Base-by-base conservation (phyloP, 2,888 invertebrate genomes). In the Drosophila engyochracea region DNA sequence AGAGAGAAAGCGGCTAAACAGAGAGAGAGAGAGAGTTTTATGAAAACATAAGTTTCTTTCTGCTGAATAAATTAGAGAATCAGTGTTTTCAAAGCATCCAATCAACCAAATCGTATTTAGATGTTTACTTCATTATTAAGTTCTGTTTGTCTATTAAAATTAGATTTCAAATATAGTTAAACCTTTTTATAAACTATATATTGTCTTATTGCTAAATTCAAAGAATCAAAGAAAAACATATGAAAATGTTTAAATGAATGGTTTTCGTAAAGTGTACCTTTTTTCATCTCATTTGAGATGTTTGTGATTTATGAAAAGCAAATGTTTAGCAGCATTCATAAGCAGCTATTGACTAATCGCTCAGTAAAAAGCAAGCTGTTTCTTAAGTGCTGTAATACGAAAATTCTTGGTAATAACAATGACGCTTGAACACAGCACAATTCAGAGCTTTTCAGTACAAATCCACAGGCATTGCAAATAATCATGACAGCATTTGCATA, bases 401-500 rank as follows among this genome's bases (percentile, higher is more conserved):
- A 25, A 16, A 47, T 31, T 33, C 53, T 53, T 53, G 53, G 31
- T 53, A 30, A 22, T 22, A 16, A 22, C 16, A 14, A 35, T 54
- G 22, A 54, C 54, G 16, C 22, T 10, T 9, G 25, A 28, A 55
- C 37, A 6, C 55, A 19, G n/a, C 35, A 28, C 19, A 37, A 25
- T 37, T 37, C 25, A 37, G 1, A 28, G 37, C 37, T 28, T 6
- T 12, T 12, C 19, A n/a, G 2, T 14, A 31, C 14, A 51, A n/a
- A 7, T 14, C 14, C 22, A 30, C 22, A 25, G 22, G 25, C 22
- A 22, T 35, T 19, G 12, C 33, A 16, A 19, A 35, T 35, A 54
- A 35, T 33, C 19, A 35, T 25, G 16, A 44, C 33, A 41, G 49
- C 37, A 60, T 47, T 28, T 25, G 41, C 33, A 53, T 54, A 53